Evolutionary conservation across 2,113 vertebrate species (phyloP).

Genomic region (Brachyhypopomus gauderio): DNA sequence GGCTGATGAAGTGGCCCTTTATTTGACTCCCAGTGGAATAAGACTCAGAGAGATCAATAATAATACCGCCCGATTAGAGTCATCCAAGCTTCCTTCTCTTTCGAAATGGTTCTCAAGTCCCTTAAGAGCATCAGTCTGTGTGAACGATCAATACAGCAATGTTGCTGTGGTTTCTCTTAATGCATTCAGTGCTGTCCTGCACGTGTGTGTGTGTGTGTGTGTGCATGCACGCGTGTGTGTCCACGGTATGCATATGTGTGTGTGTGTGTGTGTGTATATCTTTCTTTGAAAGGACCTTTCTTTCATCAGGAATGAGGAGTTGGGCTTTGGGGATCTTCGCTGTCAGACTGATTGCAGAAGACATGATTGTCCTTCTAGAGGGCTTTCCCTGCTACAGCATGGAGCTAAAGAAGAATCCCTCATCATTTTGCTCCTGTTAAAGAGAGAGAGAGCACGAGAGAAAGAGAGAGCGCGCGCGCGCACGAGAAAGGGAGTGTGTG

Average conservation of each 20-base stretch:
- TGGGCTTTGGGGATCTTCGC: neutral
- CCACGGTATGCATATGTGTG: neutral
- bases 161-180: conserved; percentile 49
- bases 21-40: conserved; percentile 54
- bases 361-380: conserved; percentile 30
- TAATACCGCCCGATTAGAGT: conserved; percentile 59
- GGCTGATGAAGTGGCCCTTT: conserved; percentile 48
- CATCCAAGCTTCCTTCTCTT: conserved; percentile 56
- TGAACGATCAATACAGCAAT: conserved; percentile 52
- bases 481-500: neutral
- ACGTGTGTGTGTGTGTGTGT: neutral
- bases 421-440: neutral
- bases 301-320: conserved; percentile 23
- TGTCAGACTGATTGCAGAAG: conserved; percentile 24
- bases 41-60: conserved; percentile 52
- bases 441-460: too few species aligned
- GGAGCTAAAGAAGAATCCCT: conserved; percentile 27
- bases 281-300: neutral
- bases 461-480: too few species aligned
- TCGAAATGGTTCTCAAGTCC: conserved; percentile 55
- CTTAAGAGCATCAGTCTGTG: conserved; percentile 48
- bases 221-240: neutral
- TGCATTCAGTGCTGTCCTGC: conserved; percentile 18
- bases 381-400: conserved; percentile 17
- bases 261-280: conserved; percentile 6